A percentile compares a stretch with the other conserved stretches of the same genome.
phyloP scores from a whole-genome alignment of 2,888 invertebrate species.

The Sturmia bella region DNA sequence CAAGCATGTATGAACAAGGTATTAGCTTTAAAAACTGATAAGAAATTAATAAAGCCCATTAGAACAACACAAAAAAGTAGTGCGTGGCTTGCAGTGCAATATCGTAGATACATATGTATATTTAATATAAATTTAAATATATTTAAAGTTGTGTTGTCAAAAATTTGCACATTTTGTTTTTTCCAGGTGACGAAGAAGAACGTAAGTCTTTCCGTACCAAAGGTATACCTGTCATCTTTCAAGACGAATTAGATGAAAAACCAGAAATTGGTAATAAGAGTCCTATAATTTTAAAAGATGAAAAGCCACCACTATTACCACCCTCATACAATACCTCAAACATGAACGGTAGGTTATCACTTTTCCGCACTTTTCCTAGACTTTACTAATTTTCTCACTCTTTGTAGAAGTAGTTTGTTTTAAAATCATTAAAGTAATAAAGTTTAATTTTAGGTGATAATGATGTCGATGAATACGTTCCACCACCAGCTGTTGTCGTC shows the following conservation, averaged over 20 bases:
- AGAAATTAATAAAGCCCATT: too few species aligned
- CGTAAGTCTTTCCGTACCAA: conserved; percentile 91
- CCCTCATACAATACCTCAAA: conserved; percentile 83
- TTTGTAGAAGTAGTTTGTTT: conserved; percentile 56
- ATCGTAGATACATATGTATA: too few species aligned
- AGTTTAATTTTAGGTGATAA: conserved; percentile 77
- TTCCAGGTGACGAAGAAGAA: conserved; percentile 88
- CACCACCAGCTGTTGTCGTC: conserved; percentile 89
- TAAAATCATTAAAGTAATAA: conserved; percentile 69
- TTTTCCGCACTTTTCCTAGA: not conserved
- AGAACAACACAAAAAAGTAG: too few species aligned
- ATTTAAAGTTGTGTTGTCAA: too few species aligned
- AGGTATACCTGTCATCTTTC: conserved; percentile 96
- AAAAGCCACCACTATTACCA: conserved; percentile 95
- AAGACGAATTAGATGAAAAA: conserved; percentile 97
- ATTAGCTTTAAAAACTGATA: too few species aligned
- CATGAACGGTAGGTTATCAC: conserved; percentile 77
- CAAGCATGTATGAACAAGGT: not conserved
- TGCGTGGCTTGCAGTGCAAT: too few species aligned
- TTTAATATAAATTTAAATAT: too few species aligned
- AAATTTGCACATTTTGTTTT: not conserved
- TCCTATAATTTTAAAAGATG: conserved; percentile 96
- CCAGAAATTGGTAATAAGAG: conserved; percentile 94
- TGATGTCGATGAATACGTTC: conserved; percentile 91
- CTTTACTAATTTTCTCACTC: not conserved